Evolutionary conservation across 2,113 vertebrate species (phyloP).

Genomic region (Tringa solitaria): DNA sequence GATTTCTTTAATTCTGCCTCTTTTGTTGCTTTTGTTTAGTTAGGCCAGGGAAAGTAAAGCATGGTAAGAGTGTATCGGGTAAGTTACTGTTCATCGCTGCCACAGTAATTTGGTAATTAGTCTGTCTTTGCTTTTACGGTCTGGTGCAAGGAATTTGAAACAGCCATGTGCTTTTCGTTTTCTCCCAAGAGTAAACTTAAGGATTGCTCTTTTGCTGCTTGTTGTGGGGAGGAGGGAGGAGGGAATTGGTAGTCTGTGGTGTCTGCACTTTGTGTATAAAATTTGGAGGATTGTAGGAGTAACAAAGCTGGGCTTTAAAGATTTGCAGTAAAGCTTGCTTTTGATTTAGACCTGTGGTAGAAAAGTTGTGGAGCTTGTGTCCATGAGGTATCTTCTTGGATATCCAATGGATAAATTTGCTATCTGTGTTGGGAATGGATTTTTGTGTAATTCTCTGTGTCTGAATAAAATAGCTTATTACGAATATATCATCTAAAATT

Average conservation of each 20-base stretch:
- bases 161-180: neutral
- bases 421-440: neutral
- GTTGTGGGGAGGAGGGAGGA: neutral
- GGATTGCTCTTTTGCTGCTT: neutral
- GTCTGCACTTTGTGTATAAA: neutral
- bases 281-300: neutral
- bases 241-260: neutral
- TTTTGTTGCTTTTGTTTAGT: neutral
- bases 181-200: neutral
- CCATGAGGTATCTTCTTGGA: neutral
- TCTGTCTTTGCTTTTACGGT: neutral
- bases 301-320: neutral
- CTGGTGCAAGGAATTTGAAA: neutral
- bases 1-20: neutral
- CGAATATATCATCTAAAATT: neutral
- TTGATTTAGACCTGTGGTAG: neutral
- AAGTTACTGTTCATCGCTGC: neutral
- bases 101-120: neutral
- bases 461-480: neutral
- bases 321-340: neutral
- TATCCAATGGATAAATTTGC: neutral
- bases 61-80: neutral
- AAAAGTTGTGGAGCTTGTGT: neutral
- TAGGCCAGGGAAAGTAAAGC: neutral
- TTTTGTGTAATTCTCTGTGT: neutral